phyloP scores from a whole-genome alignment of 2,113 vertebrate genomes.

The Podarcis raffonei region DNA sequence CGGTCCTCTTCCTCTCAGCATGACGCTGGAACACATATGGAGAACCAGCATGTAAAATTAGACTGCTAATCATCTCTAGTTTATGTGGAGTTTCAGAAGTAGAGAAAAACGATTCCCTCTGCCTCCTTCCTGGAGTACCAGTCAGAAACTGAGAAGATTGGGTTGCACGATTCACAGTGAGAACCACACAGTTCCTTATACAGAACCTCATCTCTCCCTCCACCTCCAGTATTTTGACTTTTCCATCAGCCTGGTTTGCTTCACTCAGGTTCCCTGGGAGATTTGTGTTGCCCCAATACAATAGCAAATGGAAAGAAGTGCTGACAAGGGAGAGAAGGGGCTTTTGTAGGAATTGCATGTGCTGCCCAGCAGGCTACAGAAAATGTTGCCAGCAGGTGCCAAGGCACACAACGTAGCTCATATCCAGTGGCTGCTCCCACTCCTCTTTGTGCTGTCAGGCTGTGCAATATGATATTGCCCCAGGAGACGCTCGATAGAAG shows the following conservation, averaged over 20 bases:
- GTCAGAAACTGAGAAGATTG: not conserved
- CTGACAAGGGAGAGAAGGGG: not conserved
- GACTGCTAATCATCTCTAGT: not conserved
- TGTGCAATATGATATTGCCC: not conserved
- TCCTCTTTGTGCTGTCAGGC: not conserved
- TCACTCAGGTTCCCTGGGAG: not conserved
- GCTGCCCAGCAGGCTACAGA: not conserved
- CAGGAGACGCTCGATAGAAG: constrained; percentile 11
- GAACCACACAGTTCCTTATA: not conserved
- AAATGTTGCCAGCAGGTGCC: not conserved
- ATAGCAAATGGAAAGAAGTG: not conserved
- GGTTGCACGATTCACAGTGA: not conserved
- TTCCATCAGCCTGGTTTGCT: not conserved
- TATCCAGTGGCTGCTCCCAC: not conserved
- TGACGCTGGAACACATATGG: not conserved
- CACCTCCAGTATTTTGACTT: not conserved
- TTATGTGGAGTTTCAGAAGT: not conserved
- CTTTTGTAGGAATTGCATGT: not conserved
- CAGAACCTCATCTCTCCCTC: not conserved
- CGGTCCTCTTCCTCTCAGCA: too few species aligned
- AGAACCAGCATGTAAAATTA: not conserved
- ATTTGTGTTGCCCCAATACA: not conserved
- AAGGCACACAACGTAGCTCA: not conserved
- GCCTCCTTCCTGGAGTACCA: not conserved
- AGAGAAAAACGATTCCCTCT: not conserved